Base-by-base conservation (phyloP, 92 coral and sea anemone genomes). In the Muricea muricata region DNA sequence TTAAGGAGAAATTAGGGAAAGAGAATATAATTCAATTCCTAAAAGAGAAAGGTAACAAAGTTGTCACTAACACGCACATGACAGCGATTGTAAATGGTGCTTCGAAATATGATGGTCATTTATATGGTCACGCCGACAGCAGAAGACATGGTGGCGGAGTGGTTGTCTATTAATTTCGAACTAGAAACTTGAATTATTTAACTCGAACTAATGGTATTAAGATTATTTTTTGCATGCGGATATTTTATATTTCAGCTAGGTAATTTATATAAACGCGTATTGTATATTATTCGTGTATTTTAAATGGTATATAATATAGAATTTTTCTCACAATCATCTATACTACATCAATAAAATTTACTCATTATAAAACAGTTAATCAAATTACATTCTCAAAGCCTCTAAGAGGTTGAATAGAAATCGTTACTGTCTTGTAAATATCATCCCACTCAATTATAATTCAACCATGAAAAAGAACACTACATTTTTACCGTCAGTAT, bases 81-180 rank as follows among this genome's bases (percentile, higher is more conserved):
- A 50, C 35, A 63, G 85, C 97, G 6, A 93, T 90, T 29, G 98
- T 93, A 1, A 93, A 92, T 25, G 97, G 97, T 14, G 88, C 92
- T 7, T 86, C 89, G 32, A 93, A 92, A 81, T 85, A 73, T 50
- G 89, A 90, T 37, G 92, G 87, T 66, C 30, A 81, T 18, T 25
- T 96, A 39, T 79, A 91, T 46, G 97, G 93, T 78, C 94, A 93
- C 63, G 92, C 91, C 34, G 99, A 96, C 83, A 90, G 94, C 46
- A 86, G 99, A 7, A 96, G 89, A 4, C 93, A 91, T 23, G 86
- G 88, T 68, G 94, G 96, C 17, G 79, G 84, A n/a, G 91, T 93
- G 17, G 74, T 77, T 55, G 93, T 85, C 65, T 94, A 76, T 73
- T 73, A 73, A 46, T 6, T 23, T 37, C 3, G 14, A 57, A 57